Conservation (phyloP, 64 coral and sea anemone genomes). For the Porites australiensis region DNA sequence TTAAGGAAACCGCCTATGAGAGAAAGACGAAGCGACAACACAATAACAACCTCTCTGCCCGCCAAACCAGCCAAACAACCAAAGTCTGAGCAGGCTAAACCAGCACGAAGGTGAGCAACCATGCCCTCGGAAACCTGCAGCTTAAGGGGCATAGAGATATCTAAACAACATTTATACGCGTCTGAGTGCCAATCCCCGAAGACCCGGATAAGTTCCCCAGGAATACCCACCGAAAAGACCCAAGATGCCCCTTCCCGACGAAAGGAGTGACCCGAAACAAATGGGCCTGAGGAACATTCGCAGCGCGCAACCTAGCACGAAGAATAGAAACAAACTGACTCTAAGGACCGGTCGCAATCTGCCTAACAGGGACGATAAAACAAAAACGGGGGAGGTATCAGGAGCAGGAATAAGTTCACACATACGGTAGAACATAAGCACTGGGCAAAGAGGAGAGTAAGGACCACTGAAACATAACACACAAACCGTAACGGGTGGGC, state of each 20-base stretch:
- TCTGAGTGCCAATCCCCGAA: slow-evolving; percentile 27
- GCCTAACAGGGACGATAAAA: slow-evolving; percentile 7
- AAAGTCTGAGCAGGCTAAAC: not conserved
- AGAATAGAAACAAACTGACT: slow-evolving; percentile 35
- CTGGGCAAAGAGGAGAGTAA: slow-evolving; percentile 23
- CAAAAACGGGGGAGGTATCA: slow-evolving; percentile 21
- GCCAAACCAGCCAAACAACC: slow-evolving; percentile 28
- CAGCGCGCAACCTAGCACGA: not conserved
- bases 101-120: not conserved
- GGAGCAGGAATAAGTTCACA: slow-evolving; percentile 44
- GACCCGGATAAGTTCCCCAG: slow-evolving; percentile 26
- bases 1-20: too few relatives aligned
- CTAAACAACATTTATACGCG: slow-evolving; percentile 12
- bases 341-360: slow-evolving; percentile 30
- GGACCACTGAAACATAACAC: too few relatives aligned
- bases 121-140: not conserved
- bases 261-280: slow-evolving; percentile 14
- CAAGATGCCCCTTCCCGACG: slow-evolving; percentile 15
- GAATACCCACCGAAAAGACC: slow-evolving; percentile 10
- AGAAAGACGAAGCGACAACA: not conserved
- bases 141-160: slow-evolving; percentile 24
- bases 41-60: not conserved
- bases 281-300: slow-evolving; percentile 7
- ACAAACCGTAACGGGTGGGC: too few relatives aligned
- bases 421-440: slow-evolving; percentile 49